Evolutionary conservation across 2,888 invertebrate genomes (phyloP).

Genomic region (Allophyes oxyacanthae): DNA sequence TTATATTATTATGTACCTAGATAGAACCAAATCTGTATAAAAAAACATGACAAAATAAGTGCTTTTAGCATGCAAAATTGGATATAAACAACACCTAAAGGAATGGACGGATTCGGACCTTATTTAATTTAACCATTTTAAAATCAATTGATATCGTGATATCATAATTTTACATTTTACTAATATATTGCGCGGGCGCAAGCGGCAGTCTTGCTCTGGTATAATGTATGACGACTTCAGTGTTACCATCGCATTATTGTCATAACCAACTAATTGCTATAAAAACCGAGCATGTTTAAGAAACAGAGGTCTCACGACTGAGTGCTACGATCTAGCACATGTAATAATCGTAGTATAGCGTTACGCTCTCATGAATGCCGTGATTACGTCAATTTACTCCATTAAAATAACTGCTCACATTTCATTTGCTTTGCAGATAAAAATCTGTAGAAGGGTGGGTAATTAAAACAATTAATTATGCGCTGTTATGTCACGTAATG

Average conservation of each 20-base stretch:
- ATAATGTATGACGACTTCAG: slow-evolving; percentile 65
- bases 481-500: slow-evolving; percentile 72
- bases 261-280: slow-evolving; percentile 41
- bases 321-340: slow-evolving; percentile 27
- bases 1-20: no score
- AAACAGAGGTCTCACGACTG: slow-evolving; percentile 21
- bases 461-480: slow-evolving; percentile 74
- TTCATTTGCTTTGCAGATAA: slow-evolving; percentile 75
- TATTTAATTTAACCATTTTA: no score
- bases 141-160: no score
- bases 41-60: no score
- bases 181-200: no score
- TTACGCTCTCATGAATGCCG: slow-evolving; percentile 53
- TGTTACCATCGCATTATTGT: slow-evolving; percentile 46
- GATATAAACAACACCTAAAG: no score
- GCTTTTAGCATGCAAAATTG: no score
- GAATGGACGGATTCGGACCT: no score
- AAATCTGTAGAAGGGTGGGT: slow-evolving; percentile 63
- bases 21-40: no score
- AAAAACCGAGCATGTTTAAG: slow-evolving; percentile 34
- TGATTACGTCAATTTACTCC: slow-evolving; percentile 68
- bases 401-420: slow-evolving; percentile 72
- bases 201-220: no score
- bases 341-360: slow-evolving; percentile 38
- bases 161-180: no score